A percentile compares a stretch with the other conserved stretches of the same genome.
phyloP scores from a whole-genome alignment of 2,113 vertebrate genomes.

The Scomber scombrus region DNA sequence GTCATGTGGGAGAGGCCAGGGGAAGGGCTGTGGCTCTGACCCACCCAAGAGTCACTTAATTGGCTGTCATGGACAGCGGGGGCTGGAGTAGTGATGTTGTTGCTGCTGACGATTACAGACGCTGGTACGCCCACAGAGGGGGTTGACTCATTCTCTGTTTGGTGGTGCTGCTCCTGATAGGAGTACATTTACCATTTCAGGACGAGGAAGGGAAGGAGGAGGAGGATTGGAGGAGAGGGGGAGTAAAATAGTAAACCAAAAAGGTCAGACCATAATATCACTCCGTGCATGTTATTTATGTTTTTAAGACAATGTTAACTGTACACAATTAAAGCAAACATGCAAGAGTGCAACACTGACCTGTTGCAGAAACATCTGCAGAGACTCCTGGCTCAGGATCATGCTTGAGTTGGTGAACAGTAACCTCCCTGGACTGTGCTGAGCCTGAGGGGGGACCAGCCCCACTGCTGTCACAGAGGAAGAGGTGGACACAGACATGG shows the following conservation, averaged over 20 bases:
- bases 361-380: conserved; percentile 98
- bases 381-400: conserved; percentile 91
- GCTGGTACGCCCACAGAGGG: conserved; percentile 89
- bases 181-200: conserved; percentile 82
- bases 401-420: conserved; percentile 89
- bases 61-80: conserved; percentile 83
- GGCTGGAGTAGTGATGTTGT: conserved; percentile 81
- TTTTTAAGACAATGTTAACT: conserved; percentile 66
- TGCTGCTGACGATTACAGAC: conserved; percentile 94
- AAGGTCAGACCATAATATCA: conserved; percentile 76
- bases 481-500: conserved; percentile 80
- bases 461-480: conserved; percentile 81
- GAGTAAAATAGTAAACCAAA: conserved; percentile 82
- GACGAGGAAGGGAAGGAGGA: conserved; percentile 63
- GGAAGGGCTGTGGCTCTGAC: conserved; percentile 82
- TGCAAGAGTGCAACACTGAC: conserved; percentile 75
- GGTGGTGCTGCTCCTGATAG: conserved; percentile 87
- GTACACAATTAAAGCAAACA: conserved; percentile 45
- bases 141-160: conserved; percentile 85
- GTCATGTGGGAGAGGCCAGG: conserved; percentile 85
- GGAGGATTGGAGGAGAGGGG: conserved; percentile 65
- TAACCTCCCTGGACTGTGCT: conserved; percentile 94
- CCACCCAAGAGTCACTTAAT: conserved; percentile 81
- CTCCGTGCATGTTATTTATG: conserved; percentile 73
- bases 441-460: conserved; percentile 78